Conservation (phyloP, 2,113 vertebrate genomes). For the Sula dactylatra region DNA sequence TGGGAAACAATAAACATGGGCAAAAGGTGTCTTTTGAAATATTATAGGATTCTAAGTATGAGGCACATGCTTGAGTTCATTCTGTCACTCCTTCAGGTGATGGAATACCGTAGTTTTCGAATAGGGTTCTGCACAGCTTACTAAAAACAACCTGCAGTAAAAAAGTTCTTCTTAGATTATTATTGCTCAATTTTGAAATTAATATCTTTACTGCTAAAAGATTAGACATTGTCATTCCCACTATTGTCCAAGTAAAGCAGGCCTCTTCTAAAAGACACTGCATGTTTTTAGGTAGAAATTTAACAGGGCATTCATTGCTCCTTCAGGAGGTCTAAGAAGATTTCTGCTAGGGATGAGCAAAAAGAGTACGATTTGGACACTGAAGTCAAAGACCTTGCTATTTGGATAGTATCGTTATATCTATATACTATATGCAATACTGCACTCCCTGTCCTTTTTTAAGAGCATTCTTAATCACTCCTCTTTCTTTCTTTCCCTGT, state of each 20-base stretch:
- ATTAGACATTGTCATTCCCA: background rate
- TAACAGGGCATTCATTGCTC: background rate
- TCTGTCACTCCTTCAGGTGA: background rate
- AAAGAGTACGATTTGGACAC: background rate
- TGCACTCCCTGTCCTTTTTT: background rate
- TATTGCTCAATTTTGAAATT: background rate
- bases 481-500: background rate
- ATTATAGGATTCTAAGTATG: background rate
- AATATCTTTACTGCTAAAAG: background rate
- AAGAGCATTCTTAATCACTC: background rate
- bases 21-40: background rate
- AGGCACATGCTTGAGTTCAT: background rate
- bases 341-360: background rate
- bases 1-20: background rate
- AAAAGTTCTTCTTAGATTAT: background rate
- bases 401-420: background rate
- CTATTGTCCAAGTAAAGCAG: background rate
- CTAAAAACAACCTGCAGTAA: background rate
- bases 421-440: background rate
- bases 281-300: background rate
- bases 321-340: background rate
- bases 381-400: background rate
- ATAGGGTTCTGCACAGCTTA: background rate
- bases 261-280: background rate
- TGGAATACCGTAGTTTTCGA: background rate